Conservation (phyloP, 1,140 invertebrate genomes). For the Sipha flava region DNA sequence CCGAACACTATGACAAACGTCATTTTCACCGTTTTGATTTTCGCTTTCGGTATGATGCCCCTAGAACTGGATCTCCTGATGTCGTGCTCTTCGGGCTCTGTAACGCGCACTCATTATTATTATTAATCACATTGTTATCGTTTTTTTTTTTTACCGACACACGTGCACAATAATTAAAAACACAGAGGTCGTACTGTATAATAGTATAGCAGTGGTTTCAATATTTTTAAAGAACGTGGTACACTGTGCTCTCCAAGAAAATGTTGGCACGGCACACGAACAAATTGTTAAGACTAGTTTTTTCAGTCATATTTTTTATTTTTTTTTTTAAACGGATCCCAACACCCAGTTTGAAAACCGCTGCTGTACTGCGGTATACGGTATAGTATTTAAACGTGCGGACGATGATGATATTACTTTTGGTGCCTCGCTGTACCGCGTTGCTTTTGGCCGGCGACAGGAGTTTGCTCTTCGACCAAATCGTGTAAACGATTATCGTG, state of each 20-base stretch:
- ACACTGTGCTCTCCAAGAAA: too few species aligned
- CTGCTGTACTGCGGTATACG: too few species aligned
- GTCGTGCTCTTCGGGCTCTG: slow-evolving; percentile 47
- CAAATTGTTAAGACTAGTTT: too few species aligned
- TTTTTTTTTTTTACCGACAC: background rate
- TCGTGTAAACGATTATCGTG: slow-evolving; percentile 82
- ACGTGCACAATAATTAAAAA: too few species aligned
- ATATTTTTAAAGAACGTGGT: too few species aligned
- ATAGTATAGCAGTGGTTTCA: too few species aligned
- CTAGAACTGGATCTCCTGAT: slow-evolving; percentile 63
- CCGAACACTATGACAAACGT: slow-evolving; percentile 91
- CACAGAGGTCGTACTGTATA: too few species aligned
- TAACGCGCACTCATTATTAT: background rate
- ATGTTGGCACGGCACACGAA: too few species aligned
- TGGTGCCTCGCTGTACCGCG: background rate
- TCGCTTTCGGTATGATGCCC: slow-evolving; percentile 85
- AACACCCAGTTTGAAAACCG: too few species aligned
- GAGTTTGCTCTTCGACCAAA: slow-evolving; percentile 72
- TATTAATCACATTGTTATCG: background rate
- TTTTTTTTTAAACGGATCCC: too few species aligned
- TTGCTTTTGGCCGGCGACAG: slow-evolving; percentile 31
- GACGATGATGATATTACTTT: background rate
- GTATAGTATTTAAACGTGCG: background rate
- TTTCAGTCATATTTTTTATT: too few species aligned
- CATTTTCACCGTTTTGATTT: slow-evolving; percentile 97